Base-by-base conservation (phyloP, 2,888 invertebrate genomes). In the Spodoptera picta region DNA sequence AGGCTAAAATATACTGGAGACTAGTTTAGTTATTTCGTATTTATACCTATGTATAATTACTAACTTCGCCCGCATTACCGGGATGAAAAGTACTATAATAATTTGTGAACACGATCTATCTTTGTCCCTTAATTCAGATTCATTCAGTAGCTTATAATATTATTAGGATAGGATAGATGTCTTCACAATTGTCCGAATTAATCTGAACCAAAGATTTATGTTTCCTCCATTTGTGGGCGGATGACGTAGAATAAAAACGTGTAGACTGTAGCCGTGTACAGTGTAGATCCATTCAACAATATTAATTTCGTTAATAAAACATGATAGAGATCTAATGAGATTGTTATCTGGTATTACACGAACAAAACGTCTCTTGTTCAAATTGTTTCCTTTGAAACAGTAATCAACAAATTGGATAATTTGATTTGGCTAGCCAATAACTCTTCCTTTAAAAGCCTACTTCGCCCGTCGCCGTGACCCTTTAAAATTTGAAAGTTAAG, bases 401-500 rank as follows among this genome's bases (percentile, higher is more conserved):
- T 64, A 61, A 65, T 65, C 77, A 65, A 54, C 47, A 48, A 76
- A 59, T 56, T 69, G 53, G 19, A 23, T 69, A 61, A 75, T 65
- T 76, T 44, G 46, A 73, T 76, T 75, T 54, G 12, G 23, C 55
- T 36, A 63, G 52, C 60, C 60, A 46, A 53, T 51, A 60, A 65
- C 63, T 73, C 51, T 63, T 60, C 59, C 36, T 76, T 65, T 57
- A 54, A 51, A 64, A 73, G 49, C 48, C 65, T 63, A 52, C 47
- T 69, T 57, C 53, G 52, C 71, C 60, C 47, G 65, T 57, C 53
- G 52, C 71, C 60, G 57, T 68, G 68, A 60, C 59, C 60, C 60
- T 70, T 45, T 51, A 27, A 51, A 44, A 46, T 65, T 67, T 62
- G 14, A 11, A 74, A 67, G 44, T 65, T 67, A 36, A 36, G 36